Evolutionary conservation across 1,140 invertebrate species (phyloP), one percentile per base, ranked within the genome.

Genomic region (Akabosia matsudoensis): DNA sequence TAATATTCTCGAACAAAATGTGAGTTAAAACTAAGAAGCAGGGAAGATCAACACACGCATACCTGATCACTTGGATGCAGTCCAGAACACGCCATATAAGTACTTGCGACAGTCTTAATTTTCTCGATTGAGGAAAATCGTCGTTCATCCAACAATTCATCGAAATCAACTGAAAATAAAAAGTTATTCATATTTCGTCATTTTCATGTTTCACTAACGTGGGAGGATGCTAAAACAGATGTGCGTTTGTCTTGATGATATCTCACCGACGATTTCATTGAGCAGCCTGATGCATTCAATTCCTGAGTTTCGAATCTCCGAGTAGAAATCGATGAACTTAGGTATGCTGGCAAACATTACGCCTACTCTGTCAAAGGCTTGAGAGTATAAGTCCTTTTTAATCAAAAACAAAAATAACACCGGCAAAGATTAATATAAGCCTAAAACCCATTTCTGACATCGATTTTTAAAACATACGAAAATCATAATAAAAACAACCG

Each of bases 31-130:
- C n/a, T n/a, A n/a, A n/a, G n/a, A n/a, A n/a, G n/a, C n/a, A n/a
- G n/a, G n/a, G n/a, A n/a, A n/a, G n/a, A n/a, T n/a, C n/a, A n/a
- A n/a, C n/a, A n/a, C 7, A 45, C 54, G 74, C 74, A 85, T 83
- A 91, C 89, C 83, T 90, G 89, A 83, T 90, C 87, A 54, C 88
- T 89, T 10, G 92, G 90, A 87, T 93, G 95, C 0, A 99, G 86
- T n/a, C 97, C 97, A 18, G 96, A 96, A 1, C 96, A 97, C 7
- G 97, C 97, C 97, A 99, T 99, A 82, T 99, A 99, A 10, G 95
- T 98, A 34, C 87, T 88, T 33, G 95, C 95, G 33, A 99, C 96
- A 0, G 97, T 99, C 86, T 99, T 99, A 61, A 99, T 98, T 88
- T 99, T 99, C 85, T 99, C 97, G 75, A 99, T 94, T 73, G 91